Conservation (phyloP, 2,113 vertebrate genomes). For the Procavia capensis region DNA sequence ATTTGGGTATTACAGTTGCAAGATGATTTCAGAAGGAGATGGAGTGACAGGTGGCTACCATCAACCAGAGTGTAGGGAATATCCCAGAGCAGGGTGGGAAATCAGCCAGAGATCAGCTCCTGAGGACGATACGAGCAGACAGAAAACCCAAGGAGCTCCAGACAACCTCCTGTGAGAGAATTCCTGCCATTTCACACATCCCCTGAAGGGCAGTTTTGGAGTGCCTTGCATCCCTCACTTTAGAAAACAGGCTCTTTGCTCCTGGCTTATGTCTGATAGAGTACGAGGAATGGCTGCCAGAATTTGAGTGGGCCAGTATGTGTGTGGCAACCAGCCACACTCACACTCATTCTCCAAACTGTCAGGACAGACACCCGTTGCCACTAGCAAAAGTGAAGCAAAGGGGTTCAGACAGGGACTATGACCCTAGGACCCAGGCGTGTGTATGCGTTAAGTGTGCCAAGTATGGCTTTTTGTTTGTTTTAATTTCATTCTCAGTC, state of each 20-base stretch:
- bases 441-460: neutral
- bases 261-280: neutral
- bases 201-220: neutral
- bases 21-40: neutral
- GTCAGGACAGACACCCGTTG: neutral
- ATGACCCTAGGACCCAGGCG: neutral
- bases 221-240: neutral
- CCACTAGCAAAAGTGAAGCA: neutral
- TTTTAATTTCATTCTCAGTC: slow-evolving; percentile 15
- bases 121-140: neutral
- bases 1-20: neutral
- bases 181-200: neutral
- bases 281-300: neutral
- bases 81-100: neutral
- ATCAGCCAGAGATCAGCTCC: neutral
- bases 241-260: neutral
- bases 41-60: neutral
- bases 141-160: neutral
- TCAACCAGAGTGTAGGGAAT: neutral
- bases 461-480: neutral
- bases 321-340: neutral
- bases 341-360: neutral
- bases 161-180: neutral
- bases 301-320: neutral
- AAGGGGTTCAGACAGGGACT: neutral